phyloP scores from a whole-genome alignment of 2,797 vertebrate species.

The Falco naumanni region DNA sequence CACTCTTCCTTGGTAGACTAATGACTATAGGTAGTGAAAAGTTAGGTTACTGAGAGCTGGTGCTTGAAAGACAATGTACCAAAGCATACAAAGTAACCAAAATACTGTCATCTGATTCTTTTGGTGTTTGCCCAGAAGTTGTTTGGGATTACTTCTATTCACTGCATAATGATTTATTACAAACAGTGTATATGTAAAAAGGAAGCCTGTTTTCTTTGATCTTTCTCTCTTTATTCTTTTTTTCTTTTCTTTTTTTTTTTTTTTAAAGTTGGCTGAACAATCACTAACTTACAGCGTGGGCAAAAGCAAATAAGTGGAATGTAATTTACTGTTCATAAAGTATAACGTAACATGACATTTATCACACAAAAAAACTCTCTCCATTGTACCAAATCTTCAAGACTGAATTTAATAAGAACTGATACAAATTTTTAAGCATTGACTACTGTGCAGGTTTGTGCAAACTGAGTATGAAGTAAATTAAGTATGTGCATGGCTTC shows the following conservation, averaged over 20 bases:
- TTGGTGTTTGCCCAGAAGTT: slow-evolving; percentile 56
- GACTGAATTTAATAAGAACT: not conserved
- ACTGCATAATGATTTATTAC: slow-evolving; percentile 53
- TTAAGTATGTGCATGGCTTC: not conserved
- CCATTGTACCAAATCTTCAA: not conserved
- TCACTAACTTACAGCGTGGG: not conserved
- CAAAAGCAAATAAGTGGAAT: slow-evolving; percentile 1
- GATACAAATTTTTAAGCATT: not conserved
- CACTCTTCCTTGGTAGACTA: not conserved
- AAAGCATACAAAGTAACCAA: not conserved
- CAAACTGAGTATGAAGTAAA: not conserved
- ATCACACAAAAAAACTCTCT: not conserved
- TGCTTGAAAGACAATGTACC: not conserved
- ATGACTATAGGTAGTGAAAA: not conserved
- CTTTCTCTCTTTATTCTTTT: not conserved
- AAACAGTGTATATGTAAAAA: slow-evolving; percentile 13
- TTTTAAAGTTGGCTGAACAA: not conserved
- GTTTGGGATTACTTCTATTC: slow-evolving; percentile 58
- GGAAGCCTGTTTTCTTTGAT: slow-evolving; percentile 46
- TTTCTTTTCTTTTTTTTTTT: not conserved
- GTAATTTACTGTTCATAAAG: not conserved
- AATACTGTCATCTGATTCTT: slow-evolving; percentile 69
- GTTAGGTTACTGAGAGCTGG: not conserved
- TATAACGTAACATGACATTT: not conserved
- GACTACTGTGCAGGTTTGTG: not conserved